These are phyloP conservation scores for Sakesphorus luctuosus DNA, from an alignment of 2,113 vertebrate genomes.

Conservation along the genomic window DNA sequence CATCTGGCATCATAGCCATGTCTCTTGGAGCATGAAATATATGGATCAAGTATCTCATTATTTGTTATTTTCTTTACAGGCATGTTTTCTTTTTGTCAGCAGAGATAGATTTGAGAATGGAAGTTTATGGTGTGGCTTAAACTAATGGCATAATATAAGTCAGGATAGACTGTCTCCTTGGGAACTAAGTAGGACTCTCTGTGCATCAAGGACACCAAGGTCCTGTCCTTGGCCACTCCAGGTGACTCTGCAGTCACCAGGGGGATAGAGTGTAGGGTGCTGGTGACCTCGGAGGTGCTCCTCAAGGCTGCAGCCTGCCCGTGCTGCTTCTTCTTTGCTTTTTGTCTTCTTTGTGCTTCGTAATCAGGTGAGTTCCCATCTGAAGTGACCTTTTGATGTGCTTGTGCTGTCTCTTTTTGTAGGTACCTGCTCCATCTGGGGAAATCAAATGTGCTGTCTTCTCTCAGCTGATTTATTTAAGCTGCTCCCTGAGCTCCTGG, in stretches of 20 bases:
- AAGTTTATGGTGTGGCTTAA: background rate
- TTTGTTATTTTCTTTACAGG: background rate
- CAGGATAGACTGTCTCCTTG: conserved; percentile 44
- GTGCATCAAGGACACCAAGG: background rate
- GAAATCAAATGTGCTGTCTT: background rate
- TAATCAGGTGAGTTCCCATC: background rate
- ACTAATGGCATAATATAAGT: background rate
- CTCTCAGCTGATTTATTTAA: background rate
- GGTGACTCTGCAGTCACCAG: conserved; percentile 28
- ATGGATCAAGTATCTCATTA: background rate
- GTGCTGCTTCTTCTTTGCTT: background rate
- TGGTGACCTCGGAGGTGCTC: background rate
- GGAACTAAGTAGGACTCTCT: background rate
- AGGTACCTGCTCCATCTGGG: background rate
- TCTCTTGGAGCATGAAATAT: background rate
- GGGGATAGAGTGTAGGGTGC: background rate
- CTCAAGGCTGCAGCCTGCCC: background rate
- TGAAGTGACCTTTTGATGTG: rapidly evolving
- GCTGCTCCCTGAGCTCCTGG: background rate
- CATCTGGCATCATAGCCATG: background rate
- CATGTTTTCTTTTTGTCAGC: background rate
- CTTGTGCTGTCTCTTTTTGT: background rate
- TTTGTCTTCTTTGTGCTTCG: rapidly evolving
- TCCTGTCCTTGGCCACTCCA: conserved; percentile 20
- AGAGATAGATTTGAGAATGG: background rate